These are phyloP conservation scores for Helicoverpa zea DNA, from an alignment of 1,140 invertebrate genomes.

Conservation along the genomic window DNA sequence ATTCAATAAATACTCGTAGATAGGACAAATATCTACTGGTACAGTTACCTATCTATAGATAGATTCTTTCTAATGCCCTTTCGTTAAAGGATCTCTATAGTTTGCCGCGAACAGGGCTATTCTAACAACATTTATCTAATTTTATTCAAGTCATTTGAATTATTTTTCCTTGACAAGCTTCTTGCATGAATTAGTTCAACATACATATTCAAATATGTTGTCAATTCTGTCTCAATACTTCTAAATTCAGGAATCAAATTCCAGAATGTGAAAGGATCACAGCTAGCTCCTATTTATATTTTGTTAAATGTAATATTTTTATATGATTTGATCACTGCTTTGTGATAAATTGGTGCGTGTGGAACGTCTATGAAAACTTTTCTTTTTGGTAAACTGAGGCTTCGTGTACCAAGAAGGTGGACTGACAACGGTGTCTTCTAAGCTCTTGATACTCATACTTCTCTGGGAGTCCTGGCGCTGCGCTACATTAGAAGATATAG, in stretches of 20 bases:
- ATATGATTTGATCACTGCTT: slow-evolving; percentile 48
- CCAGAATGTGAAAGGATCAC: too few relatives aligned
- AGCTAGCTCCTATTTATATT: too few relatives aligned
- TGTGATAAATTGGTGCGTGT: slow-evolving; percentile 61
- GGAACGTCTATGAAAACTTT: slow-evolving; percentile 74
- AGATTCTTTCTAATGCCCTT: too few relatives aligned
- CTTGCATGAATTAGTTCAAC: too few relatives aligned
- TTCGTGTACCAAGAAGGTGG: slow-evolving; percentile 85
- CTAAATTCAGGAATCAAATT: too few relatives aligned
- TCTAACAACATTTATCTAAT: background rate
- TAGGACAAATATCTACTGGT: background rate
- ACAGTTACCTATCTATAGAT: too few relatives aligned
- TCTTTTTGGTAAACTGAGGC: slow-evolving; percentile 80
- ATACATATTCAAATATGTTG: too few relatives aligned
- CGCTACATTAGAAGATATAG: slow-evolving; percentile 74
- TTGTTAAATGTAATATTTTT: background rate
- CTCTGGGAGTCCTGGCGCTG: slow-evolving; percentile 74
- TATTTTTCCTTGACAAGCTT: background rate
- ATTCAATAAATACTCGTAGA: background rate
- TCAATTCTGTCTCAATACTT: too few relatives aligned
- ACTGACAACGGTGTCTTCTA: slow-evolving; percentile 74
- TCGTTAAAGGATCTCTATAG: too few relatives aligned
- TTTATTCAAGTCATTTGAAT: background rate
- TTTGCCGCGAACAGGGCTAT: background rate
- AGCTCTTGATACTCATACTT: slow-evolving; percentile 78